These are phyloP conservation scores for Myiothlypis coronata DNA, from an alignment of 2,797 vertebrate genomes.

Conservation along the genomic window DNA sequence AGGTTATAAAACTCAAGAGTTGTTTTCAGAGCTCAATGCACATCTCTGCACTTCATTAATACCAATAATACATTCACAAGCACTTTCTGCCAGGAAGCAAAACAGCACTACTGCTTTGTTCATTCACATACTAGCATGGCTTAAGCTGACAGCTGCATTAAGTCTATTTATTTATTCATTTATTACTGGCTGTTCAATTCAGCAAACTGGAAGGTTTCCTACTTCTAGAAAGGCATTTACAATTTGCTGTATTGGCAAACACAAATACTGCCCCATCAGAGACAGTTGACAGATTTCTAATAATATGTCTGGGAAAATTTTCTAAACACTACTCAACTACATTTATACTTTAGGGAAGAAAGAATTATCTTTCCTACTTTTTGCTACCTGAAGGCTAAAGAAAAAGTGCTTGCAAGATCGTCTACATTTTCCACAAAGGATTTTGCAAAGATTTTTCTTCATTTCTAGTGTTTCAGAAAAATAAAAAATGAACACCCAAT, in stretches of 20 bases:
- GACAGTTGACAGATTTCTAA: not conserved
- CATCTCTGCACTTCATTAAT: not conserved
- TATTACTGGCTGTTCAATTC: not conserved
- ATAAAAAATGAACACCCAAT: not conserved
- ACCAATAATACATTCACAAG: not conserved
- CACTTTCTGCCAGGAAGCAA: slow-evolving; percentile 17
- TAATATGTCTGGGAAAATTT: not conserved
- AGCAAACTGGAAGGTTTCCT: not conserved
- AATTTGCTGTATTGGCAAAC: not conserved
- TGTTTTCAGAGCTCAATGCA: not conserved
- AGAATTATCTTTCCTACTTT: not conserved
- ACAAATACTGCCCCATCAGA: not conserved
- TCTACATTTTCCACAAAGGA: not conserved
- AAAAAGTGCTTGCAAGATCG: not conserved
- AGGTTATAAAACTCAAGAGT: not conserved
- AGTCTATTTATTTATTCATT: not conserved
- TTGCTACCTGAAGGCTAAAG: not conserved
- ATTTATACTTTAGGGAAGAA: not conserved
- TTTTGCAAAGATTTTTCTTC: not conserved
- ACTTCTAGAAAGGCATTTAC: not conserved
- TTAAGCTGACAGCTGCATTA: slow-evolving; percentile 4
- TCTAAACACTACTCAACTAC: not conserved
- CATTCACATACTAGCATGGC: not conserved
- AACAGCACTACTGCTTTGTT: not conserved
- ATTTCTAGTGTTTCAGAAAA: not conserved